Evolutionary conservation across 2,888 invertebrate genomes (phyloP), one percentile per base, ranked within the genome.

Genomic region (Junonia oenone): DNA sequence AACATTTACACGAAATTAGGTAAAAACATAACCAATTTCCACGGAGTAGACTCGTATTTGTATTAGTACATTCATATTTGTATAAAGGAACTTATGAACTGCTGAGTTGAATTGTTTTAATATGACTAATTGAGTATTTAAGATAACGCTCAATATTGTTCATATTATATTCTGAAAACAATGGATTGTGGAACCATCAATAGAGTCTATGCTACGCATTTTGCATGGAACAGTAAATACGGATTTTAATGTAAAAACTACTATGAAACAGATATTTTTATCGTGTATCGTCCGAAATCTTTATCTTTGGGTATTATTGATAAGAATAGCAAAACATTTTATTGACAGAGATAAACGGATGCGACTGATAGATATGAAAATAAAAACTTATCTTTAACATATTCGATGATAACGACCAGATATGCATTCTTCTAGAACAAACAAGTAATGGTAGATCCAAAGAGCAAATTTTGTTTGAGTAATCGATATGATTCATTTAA

Each of bases 301-400:
- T 51, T 45, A 35, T 51, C 26, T 45, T 17, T n/a, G 40, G 31
- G 48, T 40, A n/a, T 26, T 29, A 33, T 46, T 46, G 57, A 61
- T 56, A 50, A 45, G 27, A 45, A 27, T 45, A 26, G 14, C 14
- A 45, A 40, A 48, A 52, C 38, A 51, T 51, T 55, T 49, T 26
- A 22, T 47, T 50, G 17, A 40, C 40, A 13, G 46, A 52, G 43
- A 52, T 58, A 55, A 55, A 47, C 49, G 31, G 45, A 53, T 46
- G 35, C 46, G 52, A 51, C 27, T 49, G 33, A 31, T 53, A 47
- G 55, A 59, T 56, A 56, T 40, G 47, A 46, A 38, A 45, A 26
- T 53, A 56, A 53, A 56, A 50, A 51, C 27, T 59, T 59, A 59
- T 62, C 59, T 40, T 13, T 47, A 8, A 55, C 38, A 56, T 53